A percentile compares a stretch with the other conserved stretches of the same genome.
These are phyloP conservation scores for Dasysyrphus albostriatus DNA, from an alignment of 2,888 invertebrate genomes.

Conservation along the genomic window DNA sequence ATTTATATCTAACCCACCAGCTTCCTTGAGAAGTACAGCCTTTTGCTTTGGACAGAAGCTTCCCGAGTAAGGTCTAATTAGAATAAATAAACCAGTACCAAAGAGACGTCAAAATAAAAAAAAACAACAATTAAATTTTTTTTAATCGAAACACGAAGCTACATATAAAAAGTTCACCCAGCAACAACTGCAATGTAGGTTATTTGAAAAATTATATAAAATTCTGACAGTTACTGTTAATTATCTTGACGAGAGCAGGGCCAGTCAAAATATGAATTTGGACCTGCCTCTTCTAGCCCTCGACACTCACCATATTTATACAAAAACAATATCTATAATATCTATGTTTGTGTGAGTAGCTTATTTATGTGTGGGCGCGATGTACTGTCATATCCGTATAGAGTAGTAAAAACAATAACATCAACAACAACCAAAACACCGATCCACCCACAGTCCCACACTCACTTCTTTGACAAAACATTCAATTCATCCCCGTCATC, in stretches of 20 bases:
- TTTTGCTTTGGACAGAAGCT: too few species aligned
- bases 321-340: background rate
- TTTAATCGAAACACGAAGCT: too few species aligned
- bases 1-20: too few species aligned
- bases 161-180: too few species aligned
- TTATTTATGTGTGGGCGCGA: conserved; percentile 39
- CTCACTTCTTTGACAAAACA: conserved; percentile 52
- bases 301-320: background rate
- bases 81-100: too few species aligned
- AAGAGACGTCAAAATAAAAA: too few species aligned
- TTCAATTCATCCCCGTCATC: conserved; percentile 15
- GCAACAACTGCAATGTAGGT: too few species aligned
- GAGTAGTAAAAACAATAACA: conserved; percentile 31
- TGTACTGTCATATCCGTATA: conserved; percentile 60
- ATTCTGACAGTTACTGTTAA: background rate
- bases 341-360: background rate
- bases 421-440: conserved; percentile 50
- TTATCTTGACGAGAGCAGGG: background rate
- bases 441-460: conserved; percentile 61
- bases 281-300: conserved; percentile 4
- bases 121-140: too few species aligned
- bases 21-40: too few species aligned
- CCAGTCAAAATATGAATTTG: background rate
- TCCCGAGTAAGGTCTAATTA: too few species aligned
- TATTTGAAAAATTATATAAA: too few species aligned